A percentile compares a stretch with the other conserved stretches of the same genome.
These are phyloP conservation scores for Bombus confusus DNA, from an alignment of 1,140 invertebrate species.

Conservation along the genomic window DNA sequence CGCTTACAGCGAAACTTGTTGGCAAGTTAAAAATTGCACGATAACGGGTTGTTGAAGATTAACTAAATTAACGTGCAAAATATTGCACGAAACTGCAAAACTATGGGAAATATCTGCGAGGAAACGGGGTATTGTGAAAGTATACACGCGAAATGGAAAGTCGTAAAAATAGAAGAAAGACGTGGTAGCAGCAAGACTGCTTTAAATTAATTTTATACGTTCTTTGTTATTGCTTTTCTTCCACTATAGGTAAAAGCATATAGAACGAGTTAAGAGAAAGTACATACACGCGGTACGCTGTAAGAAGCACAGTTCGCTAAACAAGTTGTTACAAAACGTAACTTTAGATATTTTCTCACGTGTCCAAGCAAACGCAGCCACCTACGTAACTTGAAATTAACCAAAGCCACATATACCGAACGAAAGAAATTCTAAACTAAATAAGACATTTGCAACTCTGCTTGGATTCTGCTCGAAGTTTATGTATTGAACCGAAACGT, in stretches of 20 bases:
- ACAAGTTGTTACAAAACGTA: neutral
- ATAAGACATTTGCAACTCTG: neutral
- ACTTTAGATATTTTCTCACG: neutral
- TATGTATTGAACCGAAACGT: neutral
- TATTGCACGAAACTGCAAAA: too few species aligned
- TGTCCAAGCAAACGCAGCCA: neutral
- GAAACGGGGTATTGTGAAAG: too few species aligned
- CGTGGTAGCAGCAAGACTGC: neutral
- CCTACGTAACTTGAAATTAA: neutral
- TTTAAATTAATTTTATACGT: neutral
- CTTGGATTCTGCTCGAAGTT: neutral
- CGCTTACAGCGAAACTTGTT: too few species aligned
- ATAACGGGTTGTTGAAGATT: neutral
- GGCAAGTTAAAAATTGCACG: rapidly evolving
- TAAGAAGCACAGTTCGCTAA: neutral
- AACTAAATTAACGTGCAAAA: too few species aligned
- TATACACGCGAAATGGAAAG: neutral
- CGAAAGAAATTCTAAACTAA: neutral
- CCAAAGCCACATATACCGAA: neutral
- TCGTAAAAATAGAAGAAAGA: neutral
- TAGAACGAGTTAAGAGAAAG: neutral
- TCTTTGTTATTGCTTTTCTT: neutral
- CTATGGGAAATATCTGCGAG: too few species aligned
- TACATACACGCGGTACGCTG: neutral
- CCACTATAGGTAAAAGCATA: neutral